Percentiles rank a stretch among this genome's conserved stretches.
These are phyloP conservation scores for Neopelma chrysocephalum DNA, from an alignment of 2,797 vertebrate species.

Conservation along the genomic window DNA sequence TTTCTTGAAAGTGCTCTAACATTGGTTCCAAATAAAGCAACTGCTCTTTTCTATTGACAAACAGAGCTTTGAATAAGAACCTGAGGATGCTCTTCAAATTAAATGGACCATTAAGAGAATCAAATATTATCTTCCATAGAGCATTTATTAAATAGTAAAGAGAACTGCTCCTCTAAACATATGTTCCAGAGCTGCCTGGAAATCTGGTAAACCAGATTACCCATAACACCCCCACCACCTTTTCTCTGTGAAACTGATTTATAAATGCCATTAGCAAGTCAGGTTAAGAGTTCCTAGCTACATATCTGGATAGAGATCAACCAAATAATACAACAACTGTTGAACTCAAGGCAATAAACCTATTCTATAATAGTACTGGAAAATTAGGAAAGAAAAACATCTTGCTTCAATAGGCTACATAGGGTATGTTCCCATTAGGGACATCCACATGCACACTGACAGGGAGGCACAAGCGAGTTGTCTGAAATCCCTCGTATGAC, in stretches of 20 bases:
- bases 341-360: neutral
- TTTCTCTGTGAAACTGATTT: neutral
- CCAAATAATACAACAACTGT: neutral
- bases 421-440: neutral
- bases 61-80: neutral
- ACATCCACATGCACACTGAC: fast-evolving
- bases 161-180: neutral
- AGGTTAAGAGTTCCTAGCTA: neutral
- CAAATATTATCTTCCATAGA: neutral
- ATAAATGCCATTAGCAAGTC: neutral
- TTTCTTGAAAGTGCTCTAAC: neutral
- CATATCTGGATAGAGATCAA: neutral
- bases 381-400: neutral
- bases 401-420: neutral
- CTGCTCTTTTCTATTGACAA: neutral
- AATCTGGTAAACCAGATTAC: neutral
- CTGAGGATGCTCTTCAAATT: neutral
- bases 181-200: conserved; percentile 1
- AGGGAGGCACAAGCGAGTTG: neutral
- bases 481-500: neutral
- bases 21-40: neutral
- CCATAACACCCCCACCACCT: neutral
- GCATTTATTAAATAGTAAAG: neutral
- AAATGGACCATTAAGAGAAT: neutral
- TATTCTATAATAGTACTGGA: neutral